Conservation (phyloP, 2,797 vertebrate genomes). For the Pangasius krempfi region DNA sequence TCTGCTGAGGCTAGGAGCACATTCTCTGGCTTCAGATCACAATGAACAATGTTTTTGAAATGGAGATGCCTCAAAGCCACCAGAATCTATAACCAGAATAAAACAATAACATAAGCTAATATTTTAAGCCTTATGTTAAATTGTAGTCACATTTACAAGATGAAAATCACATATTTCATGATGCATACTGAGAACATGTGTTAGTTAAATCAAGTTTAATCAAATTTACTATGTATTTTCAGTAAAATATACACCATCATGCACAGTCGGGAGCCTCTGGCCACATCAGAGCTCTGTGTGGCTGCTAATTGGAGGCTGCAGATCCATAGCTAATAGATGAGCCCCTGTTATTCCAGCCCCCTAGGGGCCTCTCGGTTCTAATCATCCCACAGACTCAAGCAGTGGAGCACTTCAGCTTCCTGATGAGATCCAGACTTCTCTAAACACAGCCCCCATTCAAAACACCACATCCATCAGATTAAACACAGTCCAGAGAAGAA, state of each 20-base stretch:
- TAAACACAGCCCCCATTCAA: slow-evolving; percentile 66
- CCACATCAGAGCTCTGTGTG: slow-evolving; percentile 50
- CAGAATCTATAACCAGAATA: slow-evolving; percentile 81
- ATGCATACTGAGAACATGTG: slow-evolving; percentile 38
- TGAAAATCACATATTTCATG: slow-evolving; percentile 1
- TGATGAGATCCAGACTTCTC: slow-evolving; percentile 66
- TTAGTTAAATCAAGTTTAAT: slow-evolving; percentile 32
- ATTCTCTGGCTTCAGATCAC: slow-evolving; percentile 98
- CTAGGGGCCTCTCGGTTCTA: slow-evolving; percentile 54
- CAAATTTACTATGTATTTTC: slow-evolving; percentile 37
- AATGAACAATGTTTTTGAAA: slow-evolving; percentile 99
- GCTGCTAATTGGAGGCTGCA: slow-evolving; percentile 65
- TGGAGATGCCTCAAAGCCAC: slow-evolving; percentile 97
- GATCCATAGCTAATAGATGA: slow-evolving; percentile 69
- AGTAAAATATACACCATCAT: slow-evolving; percentile 36
- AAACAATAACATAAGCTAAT: background rate
- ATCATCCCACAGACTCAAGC: slow-evolving; percentile 71
- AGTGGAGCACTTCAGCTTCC: slow-evolving; percentile 56
- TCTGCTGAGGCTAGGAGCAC: slow-evolving; percentile 95
- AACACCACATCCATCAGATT: slow-evolving; percentile 62
- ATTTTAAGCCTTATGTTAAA: slow-evolving; percentile 29
- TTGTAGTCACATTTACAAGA: slow-evolving; percentile 4
- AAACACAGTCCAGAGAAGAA: slow-evolving; percentile 58
- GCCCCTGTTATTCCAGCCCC: slow-evolving; percentile 63
- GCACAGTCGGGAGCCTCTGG: slow-evolving; percentile 35